Base-by-base conservation (phyloP, 2,797 vertebrate genomes). In the Crax fasciolata region DNA sequence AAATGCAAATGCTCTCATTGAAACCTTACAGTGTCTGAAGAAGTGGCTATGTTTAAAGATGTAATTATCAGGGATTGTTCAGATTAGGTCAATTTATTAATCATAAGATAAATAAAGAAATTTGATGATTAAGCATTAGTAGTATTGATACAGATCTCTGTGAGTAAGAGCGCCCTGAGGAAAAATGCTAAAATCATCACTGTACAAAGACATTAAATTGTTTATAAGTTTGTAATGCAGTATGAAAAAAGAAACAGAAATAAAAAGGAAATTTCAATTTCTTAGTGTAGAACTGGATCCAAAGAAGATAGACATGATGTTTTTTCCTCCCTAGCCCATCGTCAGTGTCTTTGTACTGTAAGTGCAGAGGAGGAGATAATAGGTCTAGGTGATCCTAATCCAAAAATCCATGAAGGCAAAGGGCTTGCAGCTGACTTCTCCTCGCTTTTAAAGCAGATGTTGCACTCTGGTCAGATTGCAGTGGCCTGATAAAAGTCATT, bases 291-390 rank as follows among this genome's bases (percentile, higher is more conserved):
- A 86, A 13, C 2, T 30, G 6, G 4, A 39, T 17, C 21, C 7
- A 39, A 19, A 59, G n/a, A 89, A 79, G 12, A n/a, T 4, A 48
- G 3, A 1, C 52, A 8, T 39, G 8, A 1, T 5, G 52, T 77
- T 82, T 82, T 75, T 71, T 17, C 1, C 2, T n/a, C 51, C 12
- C 1, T n/a, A 7, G 12, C 4, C 2, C 30, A 21, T 9, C 6
- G 2, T 44, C 8, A 51, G 4, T 55, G 12, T 23, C 38, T 3
- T 3, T 52, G 6, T 28, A 8, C 4, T 9, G 14, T 44, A 72
- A 72, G 61, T 68, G 2, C 2, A 5, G 10, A 5, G 9, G 71
- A 86, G 2, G 21, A 87, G 4, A 20, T 11, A 74, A 14, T 6
- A 32, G 2, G 7, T 23, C 16, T 59, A 21, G 19, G 4, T 5